Percentiles rank a stretch among this genome's conserved stretches.
phyloP scores from a whole-genome alignment of 1,140 invertebrate genomes.

The Drosophila triauraria region DNA sequence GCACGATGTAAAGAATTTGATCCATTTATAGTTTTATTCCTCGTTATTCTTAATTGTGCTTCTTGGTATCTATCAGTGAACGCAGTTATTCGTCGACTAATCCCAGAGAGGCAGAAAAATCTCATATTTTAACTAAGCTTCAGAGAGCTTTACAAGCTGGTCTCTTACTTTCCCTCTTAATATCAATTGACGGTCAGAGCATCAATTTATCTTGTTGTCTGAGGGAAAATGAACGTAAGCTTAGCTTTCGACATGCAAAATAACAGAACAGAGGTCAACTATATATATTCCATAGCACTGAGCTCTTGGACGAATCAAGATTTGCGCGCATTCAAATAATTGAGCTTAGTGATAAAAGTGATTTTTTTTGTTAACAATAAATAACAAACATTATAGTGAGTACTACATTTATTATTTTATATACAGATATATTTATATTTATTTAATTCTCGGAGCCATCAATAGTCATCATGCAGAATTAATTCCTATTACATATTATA shows the following conservation, averaged over 20 bases:
- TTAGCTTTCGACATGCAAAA: no score
- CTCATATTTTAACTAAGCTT: background rate
- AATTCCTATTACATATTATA: no score
- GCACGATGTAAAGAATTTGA: slow-evolving; percentile 2
- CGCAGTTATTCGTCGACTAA: slow-evolving; percentile 8
- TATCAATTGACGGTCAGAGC: slow-evolving; percentile 9
- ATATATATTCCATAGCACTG: background rate
- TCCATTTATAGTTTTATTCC: slow-evolving; percentile 14
- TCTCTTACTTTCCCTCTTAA: slow-evolving; percentile 19
- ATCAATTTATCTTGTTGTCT: slow-evolving; percentile 3
- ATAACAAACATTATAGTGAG: background rate
- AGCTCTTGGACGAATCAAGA: background rate
- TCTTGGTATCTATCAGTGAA: slow-evolving; percentile 3
- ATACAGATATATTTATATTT: no score
- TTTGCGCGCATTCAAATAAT: background rate
- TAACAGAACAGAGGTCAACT: background rate
- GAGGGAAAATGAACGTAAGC: background rate
- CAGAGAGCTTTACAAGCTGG: background rate
- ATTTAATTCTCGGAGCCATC: background rate
- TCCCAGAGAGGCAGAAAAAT: background rate
- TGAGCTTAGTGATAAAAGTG: no score
- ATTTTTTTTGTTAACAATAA: background rate
- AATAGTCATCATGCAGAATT: no score
- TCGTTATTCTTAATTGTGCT: slow-evolving; percentile 1
- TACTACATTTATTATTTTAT: background rate